These are phyloP conservation scores for Mythimna vitellina DNA, from an alignment of 2,888 invertebrate species.

Conservation along the genomic window DNA sequence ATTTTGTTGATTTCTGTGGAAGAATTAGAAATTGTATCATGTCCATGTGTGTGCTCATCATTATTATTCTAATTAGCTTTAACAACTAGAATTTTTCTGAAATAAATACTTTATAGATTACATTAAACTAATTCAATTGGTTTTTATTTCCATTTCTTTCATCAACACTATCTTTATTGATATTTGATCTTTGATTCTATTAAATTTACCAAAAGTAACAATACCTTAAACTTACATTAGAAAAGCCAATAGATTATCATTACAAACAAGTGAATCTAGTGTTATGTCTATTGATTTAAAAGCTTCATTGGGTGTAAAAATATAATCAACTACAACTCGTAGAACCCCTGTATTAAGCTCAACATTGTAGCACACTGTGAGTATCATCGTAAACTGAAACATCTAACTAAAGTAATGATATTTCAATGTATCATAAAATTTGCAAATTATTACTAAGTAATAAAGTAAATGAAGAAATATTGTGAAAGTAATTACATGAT, in stretches of 20 bases:
- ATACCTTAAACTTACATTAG: constrained; percentile 1
- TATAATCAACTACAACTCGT: constrained; percentile 29
- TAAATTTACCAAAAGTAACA: background rate
- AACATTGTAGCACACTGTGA: constrained; percentile 36
- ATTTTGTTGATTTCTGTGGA: constrained; percentile 84
- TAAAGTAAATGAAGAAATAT: background rate
- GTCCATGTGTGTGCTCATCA: background rate
- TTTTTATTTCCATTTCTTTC: background rate
- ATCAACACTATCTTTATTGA: background rate
- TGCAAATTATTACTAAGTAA: constrained; percentile 1
- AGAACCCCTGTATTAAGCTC: background rate
- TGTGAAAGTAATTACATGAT: background rate
- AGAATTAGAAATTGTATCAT: constrained; percentile 10
- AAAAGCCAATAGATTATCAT: constrained; percentile 34
- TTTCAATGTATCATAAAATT: background rate
- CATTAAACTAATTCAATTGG: background rate
- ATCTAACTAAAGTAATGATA: constrained; percentile 17
- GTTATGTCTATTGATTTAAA: constrained; percentile 20
- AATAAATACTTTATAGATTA: no score
- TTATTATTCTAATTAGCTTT: background rate
- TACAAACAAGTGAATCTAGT: constrained; percentile 12
- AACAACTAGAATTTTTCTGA: no score
- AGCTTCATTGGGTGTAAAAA: constrained; percentile 43
- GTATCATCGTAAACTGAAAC: constrained; percentile 37
- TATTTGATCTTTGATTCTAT: background rate